These are phyloP conservation scores for Dusona sp. DNA, from an alignment of 2,888 invertebrate species.

Conservation along the genomic window DNA sequence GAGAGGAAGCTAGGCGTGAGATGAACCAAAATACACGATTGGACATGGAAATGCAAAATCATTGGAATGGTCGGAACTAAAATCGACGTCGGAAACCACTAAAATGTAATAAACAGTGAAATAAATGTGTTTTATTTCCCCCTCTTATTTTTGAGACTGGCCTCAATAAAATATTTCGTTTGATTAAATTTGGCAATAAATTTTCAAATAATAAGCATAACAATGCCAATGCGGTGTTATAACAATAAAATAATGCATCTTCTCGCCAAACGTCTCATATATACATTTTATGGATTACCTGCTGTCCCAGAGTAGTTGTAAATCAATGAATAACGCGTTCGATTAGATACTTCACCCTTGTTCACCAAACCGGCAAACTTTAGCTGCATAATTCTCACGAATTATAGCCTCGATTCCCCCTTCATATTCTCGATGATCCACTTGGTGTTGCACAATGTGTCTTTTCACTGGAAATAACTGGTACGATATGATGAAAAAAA, in stretches of 20 bases:
- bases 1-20: background rate
- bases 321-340: constrained; percentile 50
- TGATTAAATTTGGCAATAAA: background rate
- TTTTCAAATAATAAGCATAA: background rate
- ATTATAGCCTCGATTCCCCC: constrained; percentile 33
- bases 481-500: constrained; percentile 35
- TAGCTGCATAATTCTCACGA: constrained; percentile 62
- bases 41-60: background rate
- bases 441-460: constrained; percentile 10
- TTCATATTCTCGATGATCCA: constrained; percentile 13
- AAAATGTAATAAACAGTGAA: background rate
- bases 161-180: background rate
- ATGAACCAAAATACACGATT: background rate
- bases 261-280: background rate
- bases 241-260: background rate
- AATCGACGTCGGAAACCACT: background rate
- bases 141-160: background rate
- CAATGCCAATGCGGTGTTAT: background rate
- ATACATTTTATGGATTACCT: background rate
- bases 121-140: background rate
- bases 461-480: constrained; percentile 39
- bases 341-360: constrained; percentile 35
- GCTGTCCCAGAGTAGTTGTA: constrained; percentile 12
- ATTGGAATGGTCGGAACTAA: background rate
- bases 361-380: constrained; percentile 29